phyloP scores from a whole-genome alignment of 2,113 vertebrate genomes.

The Dicrurus megarhynchus region DNA sequence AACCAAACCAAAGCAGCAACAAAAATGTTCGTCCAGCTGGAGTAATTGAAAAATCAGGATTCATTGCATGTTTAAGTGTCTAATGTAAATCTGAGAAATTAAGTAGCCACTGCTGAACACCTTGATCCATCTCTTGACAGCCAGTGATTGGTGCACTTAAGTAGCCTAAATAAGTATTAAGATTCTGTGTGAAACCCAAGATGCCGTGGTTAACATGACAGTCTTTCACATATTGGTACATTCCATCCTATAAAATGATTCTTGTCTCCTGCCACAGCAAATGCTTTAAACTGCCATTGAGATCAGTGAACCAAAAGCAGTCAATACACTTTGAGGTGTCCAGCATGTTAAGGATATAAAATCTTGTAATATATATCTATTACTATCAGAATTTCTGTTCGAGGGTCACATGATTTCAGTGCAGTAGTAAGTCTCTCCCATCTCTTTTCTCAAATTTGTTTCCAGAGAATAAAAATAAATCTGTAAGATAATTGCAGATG shows the following conservation, averaged over 20 bases:
- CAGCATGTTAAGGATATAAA: not conserved
- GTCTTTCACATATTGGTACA: not conserved
- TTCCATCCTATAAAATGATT: not conserved
- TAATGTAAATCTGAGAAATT: not conserved
- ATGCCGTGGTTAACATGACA: not conserved
- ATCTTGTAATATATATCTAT: not conserved
- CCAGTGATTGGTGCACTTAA: not conserved
- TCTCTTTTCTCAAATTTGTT: not conserved
- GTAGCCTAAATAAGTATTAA: not conserved
- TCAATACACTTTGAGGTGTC: not conserved
- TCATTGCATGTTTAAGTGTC: not conserved
- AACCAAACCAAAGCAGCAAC: no score
- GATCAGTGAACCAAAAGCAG: not conserved
- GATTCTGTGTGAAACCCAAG: not conserved
- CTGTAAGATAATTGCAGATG: not conserved
- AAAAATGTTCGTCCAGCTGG: not conserved
- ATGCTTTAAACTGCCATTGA: not conserved
- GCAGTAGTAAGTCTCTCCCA: not conserved
- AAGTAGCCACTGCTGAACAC: not conserved
- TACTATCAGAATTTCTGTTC: not conserved
- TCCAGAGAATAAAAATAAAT: not conserved
- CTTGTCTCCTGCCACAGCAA: not conserved
- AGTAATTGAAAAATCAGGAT: not conserved
- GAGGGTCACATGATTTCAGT: not conserved
- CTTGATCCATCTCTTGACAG: not conserved